A percentile compares a stretch with the other conserved stretches of the same genome.
Conservation (phyloP, 2,113 vertebrate genomes). For the Emydura subglobosa region DNA sequence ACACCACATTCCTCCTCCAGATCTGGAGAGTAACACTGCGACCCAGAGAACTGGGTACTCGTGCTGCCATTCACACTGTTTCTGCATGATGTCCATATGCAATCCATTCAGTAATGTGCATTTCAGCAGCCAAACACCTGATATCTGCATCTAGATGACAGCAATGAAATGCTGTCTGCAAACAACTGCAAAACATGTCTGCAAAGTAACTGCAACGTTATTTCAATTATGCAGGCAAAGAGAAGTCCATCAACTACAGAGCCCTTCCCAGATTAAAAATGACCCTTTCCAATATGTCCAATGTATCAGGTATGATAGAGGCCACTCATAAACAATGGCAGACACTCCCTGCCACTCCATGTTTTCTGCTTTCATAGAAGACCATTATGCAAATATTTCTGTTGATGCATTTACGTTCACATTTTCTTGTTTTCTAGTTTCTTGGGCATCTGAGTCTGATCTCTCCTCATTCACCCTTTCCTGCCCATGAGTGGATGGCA, state of each 20-base stretch:
- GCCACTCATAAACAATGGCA: neutral
- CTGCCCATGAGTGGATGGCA: neutral
- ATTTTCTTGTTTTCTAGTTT: neutral
- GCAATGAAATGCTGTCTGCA: neutral
- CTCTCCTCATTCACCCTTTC: neutral
- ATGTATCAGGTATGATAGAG: neutral
- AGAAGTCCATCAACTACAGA: neutral
- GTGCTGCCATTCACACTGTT: fast-evolving
- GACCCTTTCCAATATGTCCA: neutral
- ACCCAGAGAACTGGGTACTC: fast-evolving
- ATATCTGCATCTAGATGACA: neutral
- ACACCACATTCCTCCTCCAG: neutral
- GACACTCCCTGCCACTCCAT: neutral
- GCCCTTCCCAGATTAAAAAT: neutral
- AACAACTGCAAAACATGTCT: neutral
- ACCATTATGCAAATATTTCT: neutral
- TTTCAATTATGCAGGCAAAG: neutral
- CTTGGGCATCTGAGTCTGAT: neutral
- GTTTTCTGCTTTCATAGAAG: neutral
- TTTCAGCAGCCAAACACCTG: neutral
- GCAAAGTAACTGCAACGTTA: neutral
- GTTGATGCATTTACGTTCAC: neutral
- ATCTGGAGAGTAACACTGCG: neutral
- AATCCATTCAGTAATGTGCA: neutral
- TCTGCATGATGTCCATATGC: neutral